These are phyloP conservation scores for Cossypha polioptera DNA, from an alignment of 2,797 vertebrate species.

Conservation along the genomic window DNA sequence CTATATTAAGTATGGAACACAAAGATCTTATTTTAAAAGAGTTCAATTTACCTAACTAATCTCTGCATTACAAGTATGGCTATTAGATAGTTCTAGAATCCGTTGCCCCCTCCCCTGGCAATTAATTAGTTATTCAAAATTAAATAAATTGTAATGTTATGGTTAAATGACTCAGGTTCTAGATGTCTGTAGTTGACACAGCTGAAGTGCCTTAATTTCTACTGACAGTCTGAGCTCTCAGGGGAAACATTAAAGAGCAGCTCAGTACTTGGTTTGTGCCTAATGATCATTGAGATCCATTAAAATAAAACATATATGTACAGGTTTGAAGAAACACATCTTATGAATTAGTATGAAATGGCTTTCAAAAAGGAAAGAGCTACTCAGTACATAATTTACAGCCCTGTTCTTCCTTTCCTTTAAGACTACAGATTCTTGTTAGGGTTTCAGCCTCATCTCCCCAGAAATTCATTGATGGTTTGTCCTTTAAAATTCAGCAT, in stretches of 20 bases:
- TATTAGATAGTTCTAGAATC: background rate
- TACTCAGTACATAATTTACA: background rate
- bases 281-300: background rate
- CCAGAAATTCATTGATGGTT: background rate
- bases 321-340: background rate
- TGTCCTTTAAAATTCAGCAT: background rate
- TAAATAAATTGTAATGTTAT: background rate
- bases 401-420: background rate
- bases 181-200: background rate
- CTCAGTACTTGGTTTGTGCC: background rate
- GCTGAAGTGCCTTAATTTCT: background rate
- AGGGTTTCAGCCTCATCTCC: rapidly evolving
- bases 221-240: background rate
- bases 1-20: background rate
- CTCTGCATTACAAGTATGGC: background rate
- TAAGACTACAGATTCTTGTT: background rate
- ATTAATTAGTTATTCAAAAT: background rate
- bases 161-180: background rate
- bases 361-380: background rate
- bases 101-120: rapidly evolving
- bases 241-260: background rate
- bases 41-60: background rate
- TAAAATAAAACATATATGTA: background rate
- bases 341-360: background rate
- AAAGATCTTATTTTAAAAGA: background rate